These are phyloP conservation scores for Epinephelus cyanopodus DNA, from an alignment of 2,113 vertebrate genomes.

Conservation along the genomic window DNA sequence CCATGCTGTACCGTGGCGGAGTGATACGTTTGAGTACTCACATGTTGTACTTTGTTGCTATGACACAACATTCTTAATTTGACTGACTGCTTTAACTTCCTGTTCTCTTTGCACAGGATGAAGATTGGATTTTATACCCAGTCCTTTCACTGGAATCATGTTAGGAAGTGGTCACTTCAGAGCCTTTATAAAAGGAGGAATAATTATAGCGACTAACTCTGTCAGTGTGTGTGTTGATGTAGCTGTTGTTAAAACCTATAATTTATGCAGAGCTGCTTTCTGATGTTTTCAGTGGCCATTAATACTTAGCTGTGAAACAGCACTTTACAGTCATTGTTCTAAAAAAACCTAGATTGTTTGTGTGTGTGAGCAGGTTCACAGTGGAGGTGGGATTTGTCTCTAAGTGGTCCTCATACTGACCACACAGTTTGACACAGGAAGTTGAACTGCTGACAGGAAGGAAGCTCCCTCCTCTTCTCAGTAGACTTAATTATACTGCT, in stretches of 20 bases:
- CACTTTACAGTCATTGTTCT: too few species aligned
- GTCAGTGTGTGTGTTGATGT: background rate
- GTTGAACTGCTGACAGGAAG: slow-evolving; percentile 81
- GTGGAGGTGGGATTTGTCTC: background rate
- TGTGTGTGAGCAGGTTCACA: slow-evolving; percentile 9
- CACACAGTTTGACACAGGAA: slow-evolving; percentile 71
- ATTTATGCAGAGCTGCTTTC: background rate
- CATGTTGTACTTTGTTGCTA: background rate
- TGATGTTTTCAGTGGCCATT: background rate
- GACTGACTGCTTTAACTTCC: background rate
- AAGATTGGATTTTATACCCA: background rate
- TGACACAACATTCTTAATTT: background rate
- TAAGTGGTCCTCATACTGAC: slow-evolving; percentile 23
- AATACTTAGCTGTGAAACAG: too few species aligned
- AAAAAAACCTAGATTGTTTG: background rate
- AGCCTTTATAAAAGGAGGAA: background rate
- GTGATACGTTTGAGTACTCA: background rate
- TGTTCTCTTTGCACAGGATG: background rate
- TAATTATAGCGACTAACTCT: background rate
- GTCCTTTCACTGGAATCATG: background rate
- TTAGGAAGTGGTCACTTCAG: background rate
- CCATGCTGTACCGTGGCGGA: too few species aligned
- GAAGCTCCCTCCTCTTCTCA: slow-evolving; percentile 75
- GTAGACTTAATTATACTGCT: slow-evolving; percentile 56
- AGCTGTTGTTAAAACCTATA: background rate